Base-by-base conservation (phyloP, 2,888 invertebrate genomes). In the Slavum lentiscoides region DNA sequence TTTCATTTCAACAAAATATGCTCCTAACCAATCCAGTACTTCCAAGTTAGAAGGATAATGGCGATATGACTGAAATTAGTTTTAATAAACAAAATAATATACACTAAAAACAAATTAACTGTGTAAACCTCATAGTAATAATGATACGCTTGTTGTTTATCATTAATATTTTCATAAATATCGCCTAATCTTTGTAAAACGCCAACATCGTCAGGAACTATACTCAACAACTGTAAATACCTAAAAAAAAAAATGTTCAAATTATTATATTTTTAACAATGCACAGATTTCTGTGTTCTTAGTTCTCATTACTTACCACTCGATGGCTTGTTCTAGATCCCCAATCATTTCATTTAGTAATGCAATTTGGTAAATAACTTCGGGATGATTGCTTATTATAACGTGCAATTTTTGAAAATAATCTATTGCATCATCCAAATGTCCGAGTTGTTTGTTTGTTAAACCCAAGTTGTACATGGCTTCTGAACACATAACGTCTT, bases 161-260 rank as follows among this genome's bases (percentile, higher is more conserved):
- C 98, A 3, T 95, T 96, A 85, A 94, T 91, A 82, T 91, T 91
- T 85, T 96, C 96, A 86, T 95, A 96, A 85, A 98, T 90, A 85
- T 94, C 92, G 0, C 97, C 98, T 80, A 98, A 89, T 85, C 95
- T 94, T 85, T 94, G 92, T 70, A 97, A 90, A 70, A 97, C 91
- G 62, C 93, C 92, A 0, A 96, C 94, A 87, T 99, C 99, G 84
- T 95, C 93, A 0, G 97, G 93, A 37, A 93, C 91, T 76, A 95
- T 89, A 58, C 94, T 93, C 82, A 95, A 88, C 6, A 96, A 89
- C 86, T 95, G 94, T 84, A 94, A 88, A 85, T 91, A 91, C 90
- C 91, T 90, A 74, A 72, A 62, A 76, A 59, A 53, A 59, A 59
- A 73, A 43, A 59, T 58, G n/a, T 13, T 23, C 0, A 7, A 19